phyloP scores from a whole-genome alignment of 2,797 vertebrate species.

The Orientallactaga sibirica region DNA sequence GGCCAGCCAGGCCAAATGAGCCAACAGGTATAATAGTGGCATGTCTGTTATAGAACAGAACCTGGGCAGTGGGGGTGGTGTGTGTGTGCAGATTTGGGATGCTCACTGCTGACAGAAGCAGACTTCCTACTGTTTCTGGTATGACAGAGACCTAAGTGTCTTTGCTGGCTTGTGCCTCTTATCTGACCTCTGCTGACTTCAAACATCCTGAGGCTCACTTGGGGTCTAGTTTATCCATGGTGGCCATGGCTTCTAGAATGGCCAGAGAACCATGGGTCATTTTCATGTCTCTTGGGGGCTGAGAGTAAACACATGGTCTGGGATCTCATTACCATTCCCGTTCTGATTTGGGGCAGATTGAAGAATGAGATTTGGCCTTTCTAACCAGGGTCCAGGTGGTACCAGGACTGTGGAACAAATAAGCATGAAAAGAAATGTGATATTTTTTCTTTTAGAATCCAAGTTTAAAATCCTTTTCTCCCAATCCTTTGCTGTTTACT shows the following conservation, averaged over 20 bases:
- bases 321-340: neutral
- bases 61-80: too few species aligned
- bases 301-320: neutral
- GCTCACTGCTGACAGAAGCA: too few species aligned
- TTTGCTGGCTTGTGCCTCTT: neutral
- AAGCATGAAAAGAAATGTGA: neutral
- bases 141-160: neutral
- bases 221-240: too few species aligned
- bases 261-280: neutral
- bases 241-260: neutral
- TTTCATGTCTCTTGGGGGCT: neutral
- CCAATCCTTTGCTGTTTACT: constrained; percentile 29
- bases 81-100: too few species aligned
- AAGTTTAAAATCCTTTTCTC: neutral
- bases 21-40: too few species aligned
- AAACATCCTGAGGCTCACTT: neutral
- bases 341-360: neutral
- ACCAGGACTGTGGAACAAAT: too few species aligned
- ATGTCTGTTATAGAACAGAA: too few species aligned
- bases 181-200: neutral
- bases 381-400: neutral
- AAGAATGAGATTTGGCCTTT: neutral
- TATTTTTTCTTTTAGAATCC: neutral
- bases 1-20: too few species aligned
- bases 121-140: neutral